These are phyloP conservation scores for Drosophila saltans DNA, from an alignment of 1,140 invertebrate genomes.

Conservation along the genomic window DNA sequence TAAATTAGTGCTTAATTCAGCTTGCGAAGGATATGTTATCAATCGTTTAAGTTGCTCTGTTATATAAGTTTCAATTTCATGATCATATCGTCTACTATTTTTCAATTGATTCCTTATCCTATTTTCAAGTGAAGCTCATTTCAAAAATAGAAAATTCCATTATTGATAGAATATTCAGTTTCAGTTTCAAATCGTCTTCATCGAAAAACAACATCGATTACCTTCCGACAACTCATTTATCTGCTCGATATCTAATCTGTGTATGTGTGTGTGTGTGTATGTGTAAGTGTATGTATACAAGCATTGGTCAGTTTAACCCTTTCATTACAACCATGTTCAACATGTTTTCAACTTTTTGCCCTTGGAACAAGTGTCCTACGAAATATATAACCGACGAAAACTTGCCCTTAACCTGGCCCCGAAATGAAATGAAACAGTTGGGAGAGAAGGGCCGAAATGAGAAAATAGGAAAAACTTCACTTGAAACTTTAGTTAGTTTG, in stretches of 20 bases:
- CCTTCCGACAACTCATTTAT: conserved; percentile 4
- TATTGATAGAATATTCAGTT: background rate
- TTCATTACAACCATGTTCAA: conserved; percentile 26
- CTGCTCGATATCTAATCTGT: background rate
- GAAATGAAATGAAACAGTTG: background rate
- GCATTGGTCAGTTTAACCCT: conserved; percentile 27
- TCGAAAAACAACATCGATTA: conserved; percentile 1
- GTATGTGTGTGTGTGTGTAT: background rate
- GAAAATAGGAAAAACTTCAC: background rate
- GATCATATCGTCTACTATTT: too few species aligned
- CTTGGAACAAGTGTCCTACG: conserved; percentile 9
- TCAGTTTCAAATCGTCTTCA: background rate
- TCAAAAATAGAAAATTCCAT: background rate
- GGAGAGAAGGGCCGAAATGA: background rate
- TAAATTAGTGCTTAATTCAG: too few species aligned
- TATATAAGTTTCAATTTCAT: too few species aligned
- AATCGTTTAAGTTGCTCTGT: too few species aligned
- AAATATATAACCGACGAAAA: conserved; percentile 23
- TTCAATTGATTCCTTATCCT: too few species aligned
- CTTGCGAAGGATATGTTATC: too few species aligned
- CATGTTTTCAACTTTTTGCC: conserved; percentile 22
- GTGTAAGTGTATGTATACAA: background rate
- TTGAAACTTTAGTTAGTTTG: conserved; percentile 15
- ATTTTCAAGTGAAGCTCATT: too few species aligned
- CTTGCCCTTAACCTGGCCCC: conserved; percentile 48